These are phyloP conservation scores for Strigamia maritima DNA, from an alignment of 2,888 invertebrate species.

Conservation along the genomic window DNA sequence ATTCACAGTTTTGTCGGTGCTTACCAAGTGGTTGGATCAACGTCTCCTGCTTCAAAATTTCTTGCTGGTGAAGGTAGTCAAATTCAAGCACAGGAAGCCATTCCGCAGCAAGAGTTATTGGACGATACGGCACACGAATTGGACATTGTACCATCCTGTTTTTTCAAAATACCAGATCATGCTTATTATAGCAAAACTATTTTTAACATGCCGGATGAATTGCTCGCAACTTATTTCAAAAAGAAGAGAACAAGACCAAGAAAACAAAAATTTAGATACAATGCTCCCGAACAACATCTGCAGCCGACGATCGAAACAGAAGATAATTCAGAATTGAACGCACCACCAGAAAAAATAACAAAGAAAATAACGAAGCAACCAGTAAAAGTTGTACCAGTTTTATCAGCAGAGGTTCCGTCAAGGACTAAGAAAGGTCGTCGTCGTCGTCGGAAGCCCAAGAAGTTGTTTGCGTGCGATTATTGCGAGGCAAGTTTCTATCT, in stretches of 20 bases:
- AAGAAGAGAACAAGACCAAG: not conserved
- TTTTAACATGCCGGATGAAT: not conserved
- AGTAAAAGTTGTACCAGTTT: no score
- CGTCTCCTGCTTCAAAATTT: not conserved
- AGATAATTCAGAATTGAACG: no score
- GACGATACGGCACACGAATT: not conserved
- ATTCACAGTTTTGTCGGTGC: slow-evolving; percentile 25
- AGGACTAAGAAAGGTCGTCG: not conserved
- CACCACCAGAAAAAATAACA: not conserved
- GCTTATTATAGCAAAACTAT: not conserved
- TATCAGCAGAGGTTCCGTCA: not conserved
- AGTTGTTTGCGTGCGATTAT: not conserved
- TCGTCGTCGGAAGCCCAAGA: no score
- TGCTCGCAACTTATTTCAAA: not conserved
- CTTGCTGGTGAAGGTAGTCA: not conserved
- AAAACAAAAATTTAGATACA: no score
- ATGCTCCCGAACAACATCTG: no score
- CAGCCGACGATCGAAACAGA: not conserved
- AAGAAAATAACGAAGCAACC: not conserved
- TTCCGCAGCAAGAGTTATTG: not conserved
- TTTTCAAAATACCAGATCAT: not conserved
- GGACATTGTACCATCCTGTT: not conserved
- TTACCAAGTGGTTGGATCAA: slow-evolving; percentile 1
- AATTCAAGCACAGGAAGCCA: not conserved
- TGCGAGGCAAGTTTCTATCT: not conserved